Evolutionary conservation across 2,888 invertebrate species (phyloP).

Genomic region (Chalcis sispes): DNA sequence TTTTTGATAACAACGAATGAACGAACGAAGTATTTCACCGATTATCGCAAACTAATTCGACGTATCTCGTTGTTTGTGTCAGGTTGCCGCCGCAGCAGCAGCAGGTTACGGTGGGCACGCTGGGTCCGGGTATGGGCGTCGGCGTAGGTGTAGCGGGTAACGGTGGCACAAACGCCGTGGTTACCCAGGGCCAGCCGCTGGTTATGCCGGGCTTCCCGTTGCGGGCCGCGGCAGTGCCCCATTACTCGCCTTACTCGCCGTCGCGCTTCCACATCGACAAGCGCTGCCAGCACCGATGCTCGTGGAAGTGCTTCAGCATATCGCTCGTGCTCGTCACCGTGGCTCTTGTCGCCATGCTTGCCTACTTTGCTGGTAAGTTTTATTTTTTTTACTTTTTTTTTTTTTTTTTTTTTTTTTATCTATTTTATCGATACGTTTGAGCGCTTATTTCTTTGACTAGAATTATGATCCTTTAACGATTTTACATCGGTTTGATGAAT

Average conservation of each 20-base stretch:
- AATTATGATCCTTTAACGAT: too few species aligned
- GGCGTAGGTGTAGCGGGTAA: constrained; percentile 76
- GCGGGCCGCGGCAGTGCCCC: constrained; percentile 84
- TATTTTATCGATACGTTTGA: neutral
- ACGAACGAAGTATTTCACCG: too few species aligned
- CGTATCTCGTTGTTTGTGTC: constrained; percentile 70
- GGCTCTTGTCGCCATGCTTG: constrained; percentile 93
- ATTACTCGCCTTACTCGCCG: constrained; percentile 93
- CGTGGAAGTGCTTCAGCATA: constrained; percentile 97
- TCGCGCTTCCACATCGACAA: constrained; percentile 97
- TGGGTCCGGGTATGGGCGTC: constrained; percentile 77
- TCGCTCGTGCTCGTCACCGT: constrained; percentile 93
- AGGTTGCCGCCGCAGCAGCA: constrained; percentile 77
- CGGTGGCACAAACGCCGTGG: constrained; percentile 77
- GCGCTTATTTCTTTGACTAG: too few species aligned
- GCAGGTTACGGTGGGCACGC: constrained; percentile 75
- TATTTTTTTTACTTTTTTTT: neutral
- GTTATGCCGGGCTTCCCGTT: constrained; percentile 94
- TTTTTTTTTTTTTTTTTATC: neutral
- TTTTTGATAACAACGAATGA: too few species aligned
- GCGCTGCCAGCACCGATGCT: constrained; percentile 94
- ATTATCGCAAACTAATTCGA: too few species aligned
- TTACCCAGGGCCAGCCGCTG: constrained; percentile 82
- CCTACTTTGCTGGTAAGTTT: constrained; percentile 94
- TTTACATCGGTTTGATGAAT: too few species aligned